A percentile compares a stretch with the other conserved stretches of the same genome.
These are phyloP conservation scores for Hiodon tergisus DNA, from an alignment of 2,113 vertebrate species.

Conservation along the genomic window DNA sequence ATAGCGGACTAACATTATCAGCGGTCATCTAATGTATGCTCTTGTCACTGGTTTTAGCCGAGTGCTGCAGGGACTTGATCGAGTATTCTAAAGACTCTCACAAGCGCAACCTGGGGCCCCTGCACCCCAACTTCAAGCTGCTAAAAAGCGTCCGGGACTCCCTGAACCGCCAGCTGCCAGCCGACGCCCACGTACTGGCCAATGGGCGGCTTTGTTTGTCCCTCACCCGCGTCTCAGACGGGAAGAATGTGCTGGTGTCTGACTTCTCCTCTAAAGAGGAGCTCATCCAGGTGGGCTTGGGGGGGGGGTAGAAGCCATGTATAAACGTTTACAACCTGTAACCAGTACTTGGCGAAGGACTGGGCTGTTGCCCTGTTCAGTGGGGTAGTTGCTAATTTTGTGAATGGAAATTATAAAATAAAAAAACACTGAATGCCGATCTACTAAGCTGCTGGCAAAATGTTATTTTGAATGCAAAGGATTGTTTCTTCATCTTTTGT, in stretches of 20 bases:
- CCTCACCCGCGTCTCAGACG: constrained; percentile 81
- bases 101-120: constrained; percentile 70
- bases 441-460: too few relatives aligned
- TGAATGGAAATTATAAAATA: too few relatives aligned
- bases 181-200: constrained; percentile 63
- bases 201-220: constrained; percentile 73
- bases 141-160: constrained; percentile 59
- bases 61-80: constrained; percentile 57
- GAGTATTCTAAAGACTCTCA: constrained; percentile 63
- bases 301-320: too few relatives aligned
- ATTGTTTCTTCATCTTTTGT: too few relatives aligned
- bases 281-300: constrained; percentile 73
- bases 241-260: constrained; percentile 79
- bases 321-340: too few relatives aligned
- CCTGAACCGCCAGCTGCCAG: constrained; percentile 67
- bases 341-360: too few relatives aligned
- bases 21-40: too few relatives aligned
- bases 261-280: constrained; percentile 85
- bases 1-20: too few relatives aligned
- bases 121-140: constrained; percentile 80
- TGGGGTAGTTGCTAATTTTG: too few relatives aligned
- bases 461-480: too few relatives aligned
- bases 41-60: constrained; percentile 37
- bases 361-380: too few relatives aligned
- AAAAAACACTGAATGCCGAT: too few relatives aligned